phyloP scores from a whole-genome alignment of 1,140 invertebrate species.

The Brachystomella parvula region DNA sequence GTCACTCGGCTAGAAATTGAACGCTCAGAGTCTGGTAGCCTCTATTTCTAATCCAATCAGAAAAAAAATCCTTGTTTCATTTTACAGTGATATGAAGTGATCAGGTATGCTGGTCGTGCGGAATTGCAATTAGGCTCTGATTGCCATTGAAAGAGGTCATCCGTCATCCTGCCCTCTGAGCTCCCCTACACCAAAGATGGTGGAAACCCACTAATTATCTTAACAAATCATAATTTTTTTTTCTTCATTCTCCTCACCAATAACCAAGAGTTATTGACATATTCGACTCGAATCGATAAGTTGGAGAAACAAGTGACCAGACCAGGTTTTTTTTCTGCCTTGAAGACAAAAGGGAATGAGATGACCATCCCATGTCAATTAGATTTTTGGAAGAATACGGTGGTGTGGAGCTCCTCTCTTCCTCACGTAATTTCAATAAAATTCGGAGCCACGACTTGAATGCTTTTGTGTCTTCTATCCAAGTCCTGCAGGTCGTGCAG shows the following conservation, averaged over 20 bases:
- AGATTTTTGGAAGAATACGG: neutral
- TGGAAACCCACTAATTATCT: slow-evolving; percentile 1
- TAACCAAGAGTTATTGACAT: slow-evolving; percentile 2
- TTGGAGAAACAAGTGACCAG: neutral
- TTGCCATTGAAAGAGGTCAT: slow-evolving; percentile 11
- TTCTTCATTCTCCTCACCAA: neutral
- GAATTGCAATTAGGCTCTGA: neutral
- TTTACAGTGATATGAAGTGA: neutral
- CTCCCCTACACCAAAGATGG: neutral
- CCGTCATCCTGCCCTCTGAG: neutral
- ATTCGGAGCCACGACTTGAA: slow-evolving; percentile 7
- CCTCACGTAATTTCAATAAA: slow-evolving; percentile 12
- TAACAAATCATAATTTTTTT: neutral
- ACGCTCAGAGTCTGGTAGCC: too few species aligned
- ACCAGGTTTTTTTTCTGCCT: neutral
- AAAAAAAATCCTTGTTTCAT: too few species aligned
- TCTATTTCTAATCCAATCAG: too few species aligned
- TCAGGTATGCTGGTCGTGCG: slow-evolving; percentile 5
- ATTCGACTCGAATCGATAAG: slow-evolving; percentile 3
- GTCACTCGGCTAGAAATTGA: too few species aligned
- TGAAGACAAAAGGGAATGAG: neutral
- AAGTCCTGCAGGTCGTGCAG: neutral
- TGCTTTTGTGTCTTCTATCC: too few species aligned
- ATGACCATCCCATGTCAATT: slow-evolving; percentile 9
- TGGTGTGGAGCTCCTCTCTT: neutral